These are phyloP conservation scores for Lepas anatifera DNA, from an alignment of 2,888 invertebrate species.

Conservation along the genomic window DNA sequence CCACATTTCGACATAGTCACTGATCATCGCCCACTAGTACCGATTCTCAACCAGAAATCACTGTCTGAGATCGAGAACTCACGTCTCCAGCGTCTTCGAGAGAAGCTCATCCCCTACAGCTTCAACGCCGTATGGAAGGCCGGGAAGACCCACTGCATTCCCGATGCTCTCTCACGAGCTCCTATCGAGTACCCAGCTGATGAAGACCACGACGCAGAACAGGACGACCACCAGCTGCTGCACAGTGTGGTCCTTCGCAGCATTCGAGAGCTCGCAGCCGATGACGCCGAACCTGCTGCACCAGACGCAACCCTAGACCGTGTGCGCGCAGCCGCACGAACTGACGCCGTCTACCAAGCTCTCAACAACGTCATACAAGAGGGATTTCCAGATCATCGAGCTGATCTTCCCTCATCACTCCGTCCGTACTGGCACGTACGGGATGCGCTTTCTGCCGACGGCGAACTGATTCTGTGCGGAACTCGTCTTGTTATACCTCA, in stretches of 20 bases:
- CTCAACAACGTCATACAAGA: background rate
- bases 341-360: background rate
- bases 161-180: no score
- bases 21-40: conserved; percentile 14
- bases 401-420: no score
- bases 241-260: background rate
- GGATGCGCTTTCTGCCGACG: no score
- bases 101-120: conserved; percentile 8
- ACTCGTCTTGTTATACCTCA: no score
- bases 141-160: conserved; percentile 11
- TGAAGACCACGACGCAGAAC: background rate
- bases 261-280: no score
- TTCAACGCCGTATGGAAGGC: conserved; percentile 10
- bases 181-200: background rate
- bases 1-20: conserved; percentile 13
- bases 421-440: no score
- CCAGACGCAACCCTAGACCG: background rate
- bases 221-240: background rate
- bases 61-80: conserved; percentile 13
- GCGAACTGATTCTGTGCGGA: no score
- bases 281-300: no score
- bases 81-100: conserved; percentile 7
- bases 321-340: conserved; percentile 7
- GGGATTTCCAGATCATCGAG: background rate
- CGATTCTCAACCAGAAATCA: conserved; percentile 12